Percentiles rank a stretch among this genome's conserved stretches.
These are phyloP conservation scores for Bubo bubo DNA, from an alignment of 2,113 vertebrate genomes.

Conservation along the genomic window DNA sequence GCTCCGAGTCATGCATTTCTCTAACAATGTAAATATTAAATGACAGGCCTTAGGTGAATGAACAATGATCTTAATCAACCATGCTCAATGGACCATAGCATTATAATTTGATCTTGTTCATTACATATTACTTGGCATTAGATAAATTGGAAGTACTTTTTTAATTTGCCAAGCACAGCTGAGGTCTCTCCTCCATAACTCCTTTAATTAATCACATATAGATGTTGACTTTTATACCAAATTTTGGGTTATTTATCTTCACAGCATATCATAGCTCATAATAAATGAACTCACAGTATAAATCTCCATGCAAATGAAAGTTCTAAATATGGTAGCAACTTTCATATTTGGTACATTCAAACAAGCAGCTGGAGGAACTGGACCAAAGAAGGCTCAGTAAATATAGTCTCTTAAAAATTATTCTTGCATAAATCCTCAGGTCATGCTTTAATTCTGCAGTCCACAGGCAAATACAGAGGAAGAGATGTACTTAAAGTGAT, in stretches of 20 bases:
- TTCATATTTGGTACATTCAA: neutral
- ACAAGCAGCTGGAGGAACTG: neutral
- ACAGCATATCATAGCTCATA: neutral
- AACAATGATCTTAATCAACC: slow-evolving; percentile 31
- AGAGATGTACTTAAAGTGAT: neutral
- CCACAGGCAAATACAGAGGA: neutral
- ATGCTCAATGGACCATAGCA: neutral
- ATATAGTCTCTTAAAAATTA: neutral
- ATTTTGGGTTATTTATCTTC: neutral
- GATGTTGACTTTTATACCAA: neutral
- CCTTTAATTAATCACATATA: slow-evolving; percentile 4
- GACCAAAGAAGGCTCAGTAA: slow-evolving; percentile 1
- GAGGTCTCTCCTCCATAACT: neutral
- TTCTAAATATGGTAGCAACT: slow-evolving; percentile 7
- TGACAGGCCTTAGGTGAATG: neutral
- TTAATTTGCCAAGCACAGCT: neutral
- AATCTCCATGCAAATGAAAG: neutral
- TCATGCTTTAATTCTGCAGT: neutral
- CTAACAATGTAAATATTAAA: slow-evolving; percentile 5
- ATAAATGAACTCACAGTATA: neutral
- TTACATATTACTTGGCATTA: neutral
- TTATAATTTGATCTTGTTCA: slow-evolving; percentile 33
- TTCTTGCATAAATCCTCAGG: neutral
- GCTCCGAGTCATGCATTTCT: neutral
- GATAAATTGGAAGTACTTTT: slow-evolving; percentile 10